These are phyloP conservation scores for Psittacara wagleri DNA, from an alignment of 2,113 vertebrate genomes.

Conservation along the genomic window DNA sequence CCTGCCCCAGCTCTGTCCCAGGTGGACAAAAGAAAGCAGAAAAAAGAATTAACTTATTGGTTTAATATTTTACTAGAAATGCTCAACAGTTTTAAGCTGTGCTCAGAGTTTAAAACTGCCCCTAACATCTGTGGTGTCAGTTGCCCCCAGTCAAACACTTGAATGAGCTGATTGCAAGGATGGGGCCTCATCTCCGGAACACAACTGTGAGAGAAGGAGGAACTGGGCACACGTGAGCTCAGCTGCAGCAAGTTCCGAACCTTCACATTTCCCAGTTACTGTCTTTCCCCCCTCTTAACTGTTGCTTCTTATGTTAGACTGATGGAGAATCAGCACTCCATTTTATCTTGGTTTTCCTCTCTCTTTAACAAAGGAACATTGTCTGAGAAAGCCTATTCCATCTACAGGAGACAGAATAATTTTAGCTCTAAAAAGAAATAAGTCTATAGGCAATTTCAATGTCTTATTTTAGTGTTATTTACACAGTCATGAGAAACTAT, in stretches of 20 bases:
- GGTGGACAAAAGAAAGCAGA: not conserved
- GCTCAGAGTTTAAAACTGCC: not conserved
- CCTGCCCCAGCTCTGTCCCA: not conserved
- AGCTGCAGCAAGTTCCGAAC: not conserved
- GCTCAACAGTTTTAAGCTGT: not conserved
- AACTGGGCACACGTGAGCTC: not conserved
- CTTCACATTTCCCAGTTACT: not conserved
- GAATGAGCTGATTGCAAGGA: not conserved
- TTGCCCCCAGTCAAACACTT: not conserved
- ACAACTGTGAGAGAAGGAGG: not conserved
- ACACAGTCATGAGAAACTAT: not conserved
- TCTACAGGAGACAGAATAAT: not conserved
- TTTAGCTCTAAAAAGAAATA: not conserved
- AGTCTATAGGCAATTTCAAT: not conserved
- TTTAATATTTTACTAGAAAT: not conserved
- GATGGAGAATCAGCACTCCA: not conserved
- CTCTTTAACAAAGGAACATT: not conserved
- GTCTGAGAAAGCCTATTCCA: not conserved
- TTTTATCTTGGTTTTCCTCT: not conserved
- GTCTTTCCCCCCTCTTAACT: not conserved
- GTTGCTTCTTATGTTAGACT: not conserved
- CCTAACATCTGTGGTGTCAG: not conserved
- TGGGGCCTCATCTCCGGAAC: not conserved
- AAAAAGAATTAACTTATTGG: not conserved
- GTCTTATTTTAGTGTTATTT: not conserved